Conservation (phyloP, 2,888 invertebrate species). For the Eristalis pertinax region DNA sequence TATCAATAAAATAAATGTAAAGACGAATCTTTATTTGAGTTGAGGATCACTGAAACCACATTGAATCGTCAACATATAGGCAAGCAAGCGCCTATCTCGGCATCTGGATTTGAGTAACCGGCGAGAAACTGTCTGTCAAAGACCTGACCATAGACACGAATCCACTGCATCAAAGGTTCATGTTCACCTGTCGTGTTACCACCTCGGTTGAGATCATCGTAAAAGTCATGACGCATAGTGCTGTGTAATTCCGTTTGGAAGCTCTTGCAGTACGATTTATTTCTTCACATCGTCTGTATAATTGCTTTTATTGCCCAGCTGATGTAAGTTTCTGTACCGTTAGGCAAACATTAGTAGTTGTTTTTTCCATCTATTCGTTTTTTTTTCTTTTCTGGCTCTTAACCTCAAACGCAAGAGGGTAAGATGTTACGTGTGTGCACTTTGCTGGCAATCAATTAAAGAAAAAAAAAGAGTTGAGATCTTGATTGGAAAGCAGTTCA, state of each 20-base stretch:
- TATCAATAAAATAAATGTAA: no score
- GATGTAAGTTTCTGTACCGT: slow-evolving; percentile 5
- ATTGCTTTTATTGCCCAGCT: background rate
- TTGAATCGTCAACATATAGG: background rate
- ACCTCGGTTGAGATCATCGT: background rate
- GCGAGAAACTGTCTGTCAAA: background rate
- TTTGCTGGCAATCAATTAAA: background rate
- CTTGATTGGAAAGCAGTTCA: background rate
- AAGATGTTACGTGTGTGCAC: background rate
- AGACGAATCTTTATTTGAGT: no score
- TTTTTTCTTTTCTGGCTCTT: background rate
- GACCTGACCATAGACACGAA: background rate
- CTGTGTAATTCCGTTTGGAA: background rate
- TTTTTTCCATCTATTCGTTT: background rate
- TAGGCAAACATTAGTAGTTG: background rate
- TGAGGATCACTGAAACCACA: no score
- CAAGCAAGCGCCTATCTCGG: background rate
- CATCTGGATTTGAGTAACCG: background rate
- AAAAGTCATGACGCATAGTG: slow-evolving; percentile 2
- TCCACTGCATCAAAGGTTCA: background rate
- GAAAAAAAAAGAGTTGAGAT: background rate
- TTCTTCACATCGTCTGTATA: slow-evolving; percentile 15
- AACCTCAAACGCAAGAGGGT: background rate
- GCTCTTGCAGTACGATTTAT: slow-evolving; percentile 5
- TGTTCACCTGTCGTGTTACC: background rate